A percentile compares a stretch with the other conserved stretches of the same genome.
phyloP scores from a whole-genome alignment of 2,113 vertebrate genomes.

The Chamaetylas fuelleborni region DNA sequence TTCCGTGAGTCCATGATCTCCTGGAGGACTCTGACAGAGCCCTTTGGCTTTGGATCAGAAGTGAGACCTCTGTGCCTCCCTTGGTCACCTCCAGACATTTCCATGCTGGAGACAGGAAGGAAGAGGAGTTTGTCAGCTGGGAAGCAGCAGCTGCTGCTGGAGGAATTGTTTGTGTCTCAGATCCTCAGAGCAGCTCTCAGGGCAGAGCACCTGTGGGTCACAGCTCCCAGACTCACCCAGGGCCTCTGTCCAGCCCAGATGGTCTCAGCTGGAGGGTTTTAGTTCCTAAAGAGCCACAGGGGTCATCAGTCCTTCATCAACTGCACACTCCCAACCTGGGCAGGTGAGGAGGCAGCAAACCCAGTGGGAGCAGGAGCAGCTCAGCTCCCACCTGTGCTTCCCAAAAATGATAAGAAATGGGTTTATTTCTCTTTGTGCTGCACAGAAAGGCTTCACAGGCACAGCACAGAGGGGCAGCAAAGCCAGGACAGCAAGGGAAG shows the following conservation, averaged over 20 bases:
- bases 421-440: background rate
- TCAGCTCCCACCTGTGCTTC: background rate
- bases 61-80: background rate
- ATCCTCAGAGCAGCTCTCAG: background rate
- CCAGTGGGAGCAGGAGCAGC: background rate
- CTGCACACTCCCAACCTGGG: fast-evolving
- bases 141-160: background rate
- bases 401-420: fast-evolving
- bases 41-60: background rate
- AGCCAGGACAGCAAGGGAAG: background rate
- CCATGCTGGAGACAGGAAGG: constrained; percentile 27
- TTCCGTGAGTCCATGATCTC: fast-evolving
- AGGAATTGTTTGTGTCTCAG: background rate
- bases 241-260: background rate
- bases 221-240: background rate
- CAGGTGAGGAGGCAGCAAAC: fast-evolving
- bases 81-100: background rate
- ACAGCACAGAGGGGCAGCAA: background rate
- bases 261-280: background rate
- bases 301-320: background rate
- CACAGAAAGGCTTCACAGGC: background rate
- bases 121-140: background rate
- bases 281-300: background rate
- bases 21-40: background rate
- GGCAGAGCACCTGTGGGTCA: background rate